phyloP scores from a whole-genome alignment of 2,888 invertebrate genomes.

The Drosophila picticornis region DNA sequence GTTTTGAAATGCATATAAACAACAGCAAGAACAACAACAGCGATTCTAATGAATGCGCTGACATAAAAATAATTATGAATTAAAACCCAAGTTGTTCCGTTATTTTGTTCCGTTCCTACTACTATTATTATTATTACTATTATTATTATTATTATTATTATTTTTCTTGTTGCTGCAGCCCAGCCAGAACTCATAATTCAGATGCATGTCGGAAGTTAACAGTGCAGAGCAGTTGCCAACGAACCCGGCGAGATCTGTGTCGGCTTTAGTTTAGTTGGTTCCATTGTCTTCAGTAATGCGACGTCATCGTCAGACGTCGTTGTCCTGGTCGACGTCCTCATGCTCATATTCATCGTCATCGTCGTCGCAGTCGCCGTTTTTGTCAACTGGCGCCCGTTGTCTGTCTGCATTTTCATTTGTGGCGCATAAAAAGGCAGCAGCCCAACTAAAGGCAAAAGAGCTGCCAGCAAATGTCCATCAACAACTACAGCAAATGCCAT shows the following conservation, averaged over 20 bases:
- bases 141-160: slow-evolving; percentile 8
- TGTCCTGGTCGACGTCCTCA: slow-evolving; percentile 54
- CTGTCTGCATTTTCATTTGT: slow-evolving; percentile 81
- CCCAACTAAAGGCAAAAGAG: slow-evolving; percentile 65
- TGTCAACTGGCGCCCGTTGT: slow-evolving; percentile 75
- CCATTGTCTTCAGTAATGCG: slow-evolving; percentile 75
- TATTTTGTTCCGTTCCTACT: slow-evolving; percentile 26
- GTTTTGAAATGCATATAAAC: slow-evolving; percentile 29
- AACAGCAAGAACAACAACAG: slow-evolving; percentile 19
- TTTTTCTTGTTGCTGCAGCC: slow-evolving; percentile 11
- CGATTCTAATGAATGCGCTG: slow-evolving; percentile 75
- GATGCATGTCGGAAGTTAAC: slow-evolving; percentile 71
- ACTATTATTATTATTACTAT: slow-evolving; percentile 26
- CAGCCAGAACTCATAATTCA: slow-evolving; percentile 68
- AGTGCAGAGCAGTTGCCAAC: slow-evolving; percentile 69
- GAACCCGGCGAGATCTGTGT: slow-evolving; percentile 67
- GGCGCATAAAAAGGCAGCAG: slow-evolving; percentile 72
- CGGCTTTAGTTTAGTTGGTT: slow-evolving; percentile 67
- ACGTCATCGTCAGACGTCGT: slow-evolving; percentile 75
- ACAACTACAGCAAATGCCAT: slow-evolving; percentile 61
- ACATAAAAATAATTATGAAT: slow-evolving; percentile 80
- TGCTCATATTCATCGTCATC: slow-evolving; percentile 14
- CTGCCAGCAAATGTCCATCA: slow-evolving; percentile 81
- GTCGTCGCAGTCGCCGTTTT: slow-evolving; percentile 13
- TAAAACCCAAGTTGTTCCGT: slow-evolving; percentile 70